Evolutionary conservation across 2,888 invertebrate genomes (phyloP).

Genomic region (Cordilura impudica): DNA sequence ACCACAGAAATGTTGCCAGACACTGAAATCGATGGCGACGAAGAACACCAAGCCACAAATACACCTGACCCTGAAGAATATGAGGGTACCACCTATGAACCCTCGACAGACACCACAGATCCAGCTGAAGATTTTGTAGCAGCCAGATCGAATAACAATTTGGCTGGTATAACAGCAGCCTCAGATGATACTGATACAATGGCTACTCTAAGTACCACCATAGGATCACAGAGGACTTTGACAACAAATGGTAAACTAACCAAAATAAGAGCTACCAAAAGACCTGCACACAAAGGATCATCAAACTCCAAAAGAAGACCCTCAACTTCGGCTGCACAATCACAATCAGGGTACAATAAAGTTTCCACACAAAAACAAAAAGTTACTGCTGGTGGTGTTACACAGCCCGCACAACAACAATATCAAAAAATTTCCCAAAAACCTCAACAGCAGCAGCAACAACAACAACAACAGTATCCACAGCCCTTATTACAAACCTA

Average conservation of each 20-base stretch:
- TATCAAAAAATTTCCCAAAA: slow-evolving; percentile 65
- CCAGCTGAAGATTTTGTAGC: slow-evolving; percentile 75
- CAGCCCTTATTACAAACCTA: slow-evolving; percentile 55
- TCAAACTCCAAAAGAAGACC: slow-evolving; percentile 69
- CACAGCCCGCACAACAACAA: slow-evolving; percentile 64
- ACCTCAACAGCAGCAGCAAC: slow-evolving; percentile 65
- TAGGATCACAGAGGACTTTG: slow-evolving; percentile 73
- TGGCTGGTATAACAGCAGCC: slow-evolving; percentile 73
- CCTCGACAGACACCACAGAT: slow-evolving; percentile 72
- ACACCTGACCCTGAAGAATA: slow-evolving; percentile 46
- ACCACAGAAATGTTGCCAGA: slow-evolving; percentile 69
- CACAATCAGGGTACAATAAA: slow-evolving; percentile 33
- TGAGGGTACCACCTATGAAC: slow-evolving; percentile 66
- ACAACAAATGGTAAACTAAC: slow-evolving; percentile 71
- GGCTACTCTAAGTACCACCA: slow-evolving; percentile 65
- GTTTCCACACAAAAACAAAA: slow-evolving; percentile 68
- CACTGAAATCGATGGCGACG: slow-evolving; percentile 34
- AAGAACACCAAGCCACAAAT: slow-evolving; percentile 52
- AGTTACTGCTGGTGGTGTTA: slow-evolving; percentile 58
- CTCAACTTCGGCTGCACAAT: slow-evolving; percentile 64
- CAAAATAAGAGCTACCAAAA: slow-evolving; percentile 71
- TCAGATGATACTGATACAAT: slow-evolving; percentile 68
- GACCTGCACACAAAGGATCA: slow-evolving; percentile 66
- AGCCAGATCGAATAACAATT: slow-evolving; percentile 74
- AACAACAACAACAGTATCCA: slow-evolving; percentile 54